These are phyloP conservation scores for Hypolimnas misippus DNA, from an alignment of 2,888 invertebrate species.

Conservation along the genomic window DNA sequence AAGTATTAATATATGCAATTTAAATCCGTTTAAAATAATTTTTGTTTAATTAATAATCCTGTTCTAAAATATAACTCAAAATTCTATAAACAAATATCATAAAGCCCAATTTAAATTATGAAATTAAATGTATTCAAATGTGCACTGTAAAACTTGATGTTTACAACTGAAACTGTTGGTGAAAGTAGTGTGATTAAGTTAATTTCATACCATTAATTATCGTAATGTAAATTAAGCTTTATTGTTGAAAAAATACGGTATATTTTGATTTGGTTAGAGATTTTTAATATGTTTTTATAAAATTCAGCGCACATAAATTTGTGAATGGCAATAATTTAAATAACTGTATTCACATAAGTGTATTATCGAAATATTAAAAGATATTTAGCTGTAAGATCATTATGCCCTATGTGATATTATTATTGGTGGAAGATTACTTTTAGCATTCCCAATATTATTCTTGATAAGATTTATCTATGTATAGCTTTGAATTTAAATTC, in stretches of 20 bases:
- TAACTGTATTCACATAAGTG: conserved; percentile 2
- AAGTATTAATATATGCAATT: too few relatives aligned
- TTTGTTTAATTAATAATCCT: too few relatives aligned
- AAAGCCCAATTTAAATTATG: too few relatives aligned
- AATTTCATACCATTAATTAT: too few relatives aligned
- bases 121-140: too few relatives aligned
- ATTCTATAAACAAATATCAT: too few relatives aligned
- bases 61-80: too few relatives aligned
- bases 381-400: conserved; percentile 24
- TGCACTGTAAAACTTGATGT: too few relatives aligned
- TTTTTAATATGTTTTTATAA: background rate
- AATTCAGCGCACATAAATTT: background rate
- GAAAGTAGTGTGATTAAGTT: too few relatives aligned
- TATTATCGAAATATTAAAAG: conserved; percentile 24
- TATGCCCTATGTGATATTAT: conserved; percentile 28
- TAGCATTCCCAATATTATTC: conserved; percentile 29
- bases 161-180: too few relatives aligned
- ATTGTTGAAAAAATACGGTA: background rate
- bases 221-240: too few relatives aligned
- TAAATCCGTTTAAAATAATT: too few relatives aligned
- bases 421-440: conserved; percentile 33
- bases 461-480: conserved; percentile 12
- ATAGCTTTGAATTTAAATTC: conserved; percentile 16
- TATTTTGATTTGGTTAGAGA: conserved; percentile 2
- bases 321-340: conserved; percentile 6